Evolutionary conservation across 2,888 invertebrate species (phyloP).

Genomic region (Lottia scabra): DNA sequence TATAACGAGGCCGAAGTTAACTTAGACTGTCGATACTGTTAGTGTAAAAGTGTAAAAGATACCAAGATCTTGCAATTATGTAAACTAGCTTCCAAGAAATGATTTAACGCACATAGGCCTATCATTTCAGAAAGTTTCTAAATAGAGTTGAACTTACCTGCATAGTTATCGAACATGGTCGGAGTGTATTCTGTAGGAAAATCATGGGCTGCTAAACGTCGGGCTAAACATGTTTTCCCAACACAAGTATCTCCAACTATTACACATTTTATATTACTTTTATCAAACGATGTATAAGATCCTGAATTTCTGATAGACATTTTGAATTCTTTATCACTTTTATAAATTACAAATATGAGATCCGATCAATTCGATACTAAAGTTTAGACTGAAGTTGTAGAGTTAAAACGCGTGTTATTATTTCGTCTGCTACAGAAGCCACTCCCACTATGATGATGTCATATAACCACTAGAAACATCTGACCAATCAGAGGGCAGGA

Average conservation of each 20-base stretch:
- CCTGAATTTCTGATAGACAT: conserved; percentile 14
- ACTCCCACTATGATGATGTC: neutral
- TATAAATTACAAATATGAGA: neutral
- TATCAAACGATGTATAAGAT: conserved; percentile 28
- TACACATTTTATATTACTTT: conserved; percentile 53
- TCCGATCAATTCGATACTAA: neutral
- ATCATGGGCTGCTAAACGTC: conserved; percentile 45
- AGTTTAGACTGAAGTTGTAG: neutral
- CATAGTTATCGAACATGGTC: conserved; percentile 57
- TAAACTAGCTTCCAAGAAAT: too few relatives aligned
- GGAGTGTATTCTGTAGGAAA: conserved; percentile 53
- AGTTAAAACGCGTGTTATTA: neutral
- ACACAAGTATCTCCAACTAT: conserved; percentile 54
- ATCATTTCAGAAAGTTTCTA: too few relatives aligned
- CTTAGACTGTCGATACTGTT: too few relatives aligned
- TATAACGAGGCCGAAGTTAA: too few relatives aligned
- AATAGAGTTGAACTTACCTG: conserved; percentile 39
- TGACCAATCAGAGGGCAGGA: neutral
- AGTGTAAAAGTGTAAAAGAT: too few relatives aligned
- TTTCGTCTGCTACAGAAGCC: neutral
- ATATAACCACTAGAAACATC: neutral
- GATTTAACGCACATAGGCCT: too few relatives aligned
- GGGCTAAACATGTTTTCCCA: conserved; percentile 52
- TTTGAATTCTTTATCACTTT: neutral
- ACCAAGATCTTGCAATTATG: too few relatives aligned